Evolutionary conservation across 2,113 vertebrate genomes (phyloP), one percentile per base, ranked within the genome.

Genomic region (Cariama cristata): DNA sequence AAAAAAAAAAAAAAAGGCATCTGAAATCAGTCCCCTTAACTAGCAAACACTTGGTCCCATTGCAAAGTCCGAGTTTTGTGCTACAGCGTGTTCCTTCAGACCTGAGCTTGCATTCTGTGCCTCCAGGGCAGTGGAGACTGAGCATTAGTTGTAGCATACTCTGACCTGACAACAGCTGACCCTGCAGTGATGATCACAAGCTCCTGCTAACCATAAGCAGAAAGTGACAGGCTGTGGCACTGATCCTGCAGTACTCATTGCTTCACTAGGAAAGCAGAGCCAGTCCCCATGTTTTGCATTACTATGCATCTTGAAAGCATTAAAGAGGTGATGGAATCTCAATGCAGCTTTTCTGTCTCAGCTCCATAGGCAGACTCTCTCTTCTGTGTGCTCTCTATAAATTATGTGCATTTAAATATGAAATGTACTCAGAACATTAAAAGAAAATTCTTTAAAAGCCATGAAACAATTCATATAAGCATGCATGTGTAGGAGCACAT

Each of bases 381-480:
- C 14, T 42, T 67, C 52, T 60, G 38, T 30, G 27, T 17, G 35
- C 47, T 81, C 38, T 35, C 44, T 68, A 26, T n/a, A 80, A 92
- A 88, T 89, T 30, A 80, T 17, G 8, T 68, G 22, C 66, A 86
- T 96, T 94, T 79, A 52, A 97, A 96, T 74, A 60, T 2, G 38
- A 64, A 90, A 83, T 35, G 30, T 28, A 60, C 27, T 68, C 2
- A 0, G 59, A 56, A 28, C 23, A 44, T 75, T 72, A 27, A 45
- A 80, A 62, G 28, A 45, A 38, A 73, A 45, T 9, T 40, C 62
- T 76, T 94, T 56, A 79, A 44, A 77, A 74, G 22, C 75, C 38
- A 14, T n/a, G 80, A 40, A 83, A 52, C 32, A 52, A 66, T 93
- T 82, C 58, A 56, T 83, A 72, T 45, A 22, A 45, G 30, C 86